Evolutionary conservation across 1,140 invertebrate genomes (phyloP).

Genomic region (Teleopsis dalmanni): DNA sequence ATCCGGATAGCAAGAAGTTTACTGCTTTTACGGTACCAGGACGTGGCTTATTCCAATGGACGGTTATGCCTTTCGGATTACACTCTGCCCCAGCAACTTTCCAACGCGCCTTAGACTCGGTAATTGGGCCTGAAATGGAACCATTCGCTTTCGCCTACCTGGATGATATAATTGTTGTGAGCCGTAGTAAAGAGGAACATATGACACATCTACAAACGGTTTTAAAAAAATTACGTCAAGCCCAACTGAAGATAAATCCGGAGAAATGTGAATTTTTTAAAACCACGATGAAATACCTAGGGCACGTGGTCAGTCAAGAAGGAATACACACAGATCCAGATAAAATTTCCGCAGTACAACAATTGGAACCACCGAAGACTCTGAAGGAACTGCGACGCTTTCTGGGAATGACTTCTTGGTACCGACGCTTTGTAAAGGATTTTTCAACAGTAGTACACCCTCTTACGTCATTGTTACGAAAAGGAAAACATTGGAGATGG

Average conservation of each 20-base stretch:
- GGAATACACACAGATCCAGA: conserved; percentile 20
- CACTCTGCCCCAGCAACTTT: conserved; percentile 3
- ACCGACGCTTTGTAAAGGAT: background rate
- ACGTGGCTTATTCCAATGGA: conserved; percentile 2
- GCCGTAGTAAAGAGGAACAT: background rate
- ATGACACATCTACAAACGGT: background rate
- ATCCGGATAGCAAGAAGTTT: too few relatives aligned
- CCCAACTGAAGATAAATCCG: conserved; percentile 5
- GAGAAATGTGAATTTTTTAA: conserved; percentile 41
- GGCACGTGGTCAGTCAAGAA: conserved; percentile 2
- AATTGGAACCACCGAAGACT: background rate
- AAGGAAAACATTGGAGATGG: conserved; percentile 19
- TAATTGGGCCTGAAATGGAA: conserved; percentile 14
- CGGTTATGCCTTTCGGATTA: conserved; percentile 7
- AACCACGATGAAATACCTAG: background rate
- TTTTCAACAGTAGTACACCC: conserved; percentile 19
- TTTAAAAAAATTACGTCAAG: background rate
- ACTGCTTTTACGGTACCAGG: conserved; percentile 14
- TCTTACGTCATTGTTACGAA: conserved; percentile 21
- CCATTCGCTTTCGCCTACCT: conserved; percentile 14
- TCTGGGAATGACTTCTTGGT: conserved; percentile 5
- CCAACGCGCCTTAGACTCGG: too few relatives aligned
- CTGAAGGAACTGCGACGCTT: conserved; percentile 3
- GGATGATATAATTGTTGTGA: conserved; percentile 6
- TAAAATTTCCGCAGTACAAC: conserved; percentile 2